Conservation (phyloP, 2,113 vertebrate species). For the Scomber japonicus region DNA sequence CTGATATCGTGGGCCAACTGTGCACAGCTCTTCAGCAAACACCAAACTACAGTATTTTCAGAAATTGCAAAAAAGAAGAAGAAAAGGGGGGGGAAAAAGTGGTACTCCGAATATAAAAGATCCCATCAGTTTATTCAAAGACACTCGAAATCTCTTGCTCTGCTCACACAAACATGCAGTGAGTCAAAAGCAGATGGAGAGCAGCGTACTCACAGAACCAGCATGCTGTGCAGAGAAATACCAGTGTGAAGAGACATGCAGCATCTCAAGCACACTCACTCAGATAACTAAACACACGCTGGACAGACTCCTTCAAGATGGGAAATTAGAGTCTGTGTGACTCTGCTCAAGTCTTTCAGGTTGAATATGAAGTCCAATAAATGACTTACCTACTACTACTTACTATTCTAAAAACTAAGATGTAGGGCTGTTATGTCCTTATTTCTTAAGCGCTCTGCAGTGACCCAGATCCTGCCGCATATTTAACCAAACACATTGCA, state of each 20-base stretch:
- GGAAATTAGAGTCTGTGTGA: constrained; percentile 58
- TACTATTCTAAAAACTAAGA: not conserved
- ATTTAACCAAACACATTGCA: not conserved
- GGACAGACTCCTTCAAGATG: constrained; percentile 62
- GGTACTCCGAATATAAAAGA: constrained; percentile 76
- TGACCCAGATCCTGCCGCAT: constrained; percentile 30
- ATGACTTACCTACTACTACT: constrained; percentile 28
- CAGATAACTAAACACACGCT: constrained; percentile 68
- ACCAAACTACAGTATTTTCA: constrained; percentile 67
- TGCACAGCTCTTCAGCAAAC: constrained; percentile 61
- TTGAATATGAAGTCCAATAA: constrained; percentile 51
- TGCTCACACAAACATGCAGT: constrained; percentile 75
- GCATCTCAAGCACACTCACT: constrained; percentile 82
- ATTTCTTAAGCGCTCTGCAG: constrained; percentile 13
- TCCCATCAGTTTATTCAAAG: constrained; percentile 79
- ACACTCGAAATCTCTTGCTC: constrained; percentile 76
- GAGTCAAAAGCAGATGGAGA: constrained; percentile 82
- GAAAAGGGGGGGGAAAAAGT: constrained; percentile 14
- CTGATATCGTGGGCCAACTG: constrained; percentile 51
- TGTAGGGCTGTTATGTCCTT: constrained; percentile 11
- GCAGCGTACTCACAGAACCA: constrained; percentile 76
- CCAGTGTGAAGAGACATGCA: constrained; percentile 78
- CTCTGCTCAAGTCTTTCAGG: constrained; percentile 32
- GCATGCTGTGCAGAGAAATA: constrained; percentile 77
- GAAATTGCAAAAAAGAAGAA: constrained; percentile 25